phyloP scores from a whole-genome alignment of 1,140 invertebrate genomes.

The Cyrtorhinus lividipennis region DNA sequence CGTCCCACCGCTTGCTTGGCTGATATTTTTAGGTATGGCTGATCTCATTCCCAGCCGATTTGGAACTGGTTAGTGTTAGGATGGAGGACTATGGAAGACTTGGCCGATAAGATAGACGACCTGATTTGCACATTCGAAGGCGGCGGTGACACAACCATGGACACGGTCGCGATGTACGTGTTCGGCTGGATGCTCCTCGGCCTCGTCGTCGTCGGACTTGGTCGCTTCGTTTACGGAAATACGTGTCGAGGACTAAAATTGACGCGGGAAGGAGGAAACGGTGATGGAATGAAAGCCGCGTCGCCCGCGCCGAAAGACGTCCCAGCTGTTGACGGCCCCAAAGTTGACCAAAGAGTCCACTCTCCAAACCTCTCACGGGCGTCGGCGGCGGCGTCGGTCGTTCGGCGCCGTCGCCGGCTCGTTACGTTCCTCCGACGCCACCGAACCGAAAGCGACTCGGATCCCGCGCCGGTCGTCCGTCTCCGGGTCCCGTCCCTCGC shows the following conservation, averaged over 20 bases:
- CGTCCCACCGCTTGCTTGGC: slow-evolving; percentile 31
- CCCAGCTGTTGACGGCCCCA: slow-evolving; percentile 5
- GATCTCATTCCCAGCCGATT: slow-evolving; percentile 32
- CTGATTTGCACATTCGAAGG: slow-evolving; percentile 75
- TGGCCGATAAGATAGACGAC: slow-evolving; percentile 83
- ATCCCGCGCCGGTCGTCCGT: slow-evolving; percentile 38
- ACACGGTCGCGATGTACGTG: slow-evolving; percentile 75
- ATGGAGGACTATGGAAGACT: slow-evolving; percentile 73
- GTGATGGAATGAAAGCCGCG: slow-evolving; percentile 5
- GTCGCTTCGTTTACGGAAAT: slow-evolving; percentile 56
- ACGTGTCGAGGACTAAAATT: slow-evolving; percentile 34
- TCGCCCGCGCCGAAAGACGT: slow-evolving; percentile 16
- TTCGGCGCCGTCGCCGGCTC: slow-evolving; percentile 23
- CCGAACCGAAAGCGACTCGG: slow-evolving; percentile 49
- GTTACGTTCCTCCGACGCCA: slow-evolving; percentile 49
- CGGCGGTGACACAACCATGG: slow-evolving; percentile 68
- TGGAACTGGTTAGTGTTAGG: slow-evolving; percentile 40
- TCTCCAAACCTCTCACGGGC: slow-evolving; percentile 41
- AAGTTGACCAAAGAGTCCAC: slow-evolving; percentile 15
- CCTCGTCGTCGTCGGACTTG: slow-evolving; percentile 60
- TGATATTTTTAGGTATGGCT: slow-evolving; percentile 42
- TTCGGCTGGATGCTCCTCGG: slow-evolving; percentile 77
- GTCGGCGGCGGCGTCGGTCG: background rate
- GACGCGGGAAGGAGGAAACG: slow-evolving; percentile 12
- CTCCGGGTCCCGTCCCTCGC: slow-evolving; percentile 20